Evolutionary conservation across 2,888 invertebrate genomes (phyloP), one percentile per base, ranked within the genome.

Genomic region (Falcaria lacertinaria): DNA sequence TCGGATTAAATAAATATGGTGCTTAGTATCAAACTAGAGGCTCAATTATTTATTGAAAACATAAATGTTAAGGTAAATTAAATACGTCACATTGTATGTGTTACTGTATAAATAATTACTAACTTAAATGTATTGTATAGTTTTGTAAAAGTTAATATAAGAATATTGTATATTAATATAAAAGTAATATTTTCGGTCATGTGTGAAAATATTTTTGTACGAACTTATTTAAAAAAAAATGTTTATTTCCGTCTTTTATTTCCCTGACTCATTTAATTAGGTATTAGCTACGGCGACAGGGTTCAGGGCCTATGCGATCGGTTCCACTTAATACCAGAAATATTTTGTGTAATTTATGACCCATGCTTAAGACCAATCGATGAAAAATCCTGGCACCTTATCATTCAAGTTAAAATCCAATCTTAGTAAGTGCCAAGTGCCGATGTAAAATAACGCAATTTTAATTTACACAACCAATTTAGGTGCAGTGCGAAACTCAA

Each of bases 1-100:
- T 67, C 60, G 52, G 52, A 68, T 50, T 28, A 7, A 11, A 28
- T 28, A 28, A 51, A 60, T 62, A 58, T 58, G 80, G 79, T 80
- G 74, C 58, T 69, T 77, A 74, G 76, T 76, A 61, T 48, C 28
- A 46, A 52, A 49, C 76, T 65, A 72, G 71, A 79, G 76, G 78
- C 77, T 80, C 74, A 71, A 69, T 67, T 62, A 72, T 74, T 74
- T 71, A 74, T 74, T 72, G 43, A 57, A 64, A 48, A 43, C 41
- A 42, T 52, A 39, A 33, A 39, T 42, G 15, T 38, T 59, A 57
- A 53, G 47, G 13, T 17, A 19, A 2, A 17, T 13, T 11, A n/a
- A 5, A 15, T 32, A 13, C 2, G 33, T 22, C 4, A 38, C 14
- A 15, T 4, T 42, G 7, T 32, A 2, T 36, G 6, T 15, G 4